Conservation (phyloP, 2,888 invertebrate genomes). For the Campoletis raptor region DNA sequence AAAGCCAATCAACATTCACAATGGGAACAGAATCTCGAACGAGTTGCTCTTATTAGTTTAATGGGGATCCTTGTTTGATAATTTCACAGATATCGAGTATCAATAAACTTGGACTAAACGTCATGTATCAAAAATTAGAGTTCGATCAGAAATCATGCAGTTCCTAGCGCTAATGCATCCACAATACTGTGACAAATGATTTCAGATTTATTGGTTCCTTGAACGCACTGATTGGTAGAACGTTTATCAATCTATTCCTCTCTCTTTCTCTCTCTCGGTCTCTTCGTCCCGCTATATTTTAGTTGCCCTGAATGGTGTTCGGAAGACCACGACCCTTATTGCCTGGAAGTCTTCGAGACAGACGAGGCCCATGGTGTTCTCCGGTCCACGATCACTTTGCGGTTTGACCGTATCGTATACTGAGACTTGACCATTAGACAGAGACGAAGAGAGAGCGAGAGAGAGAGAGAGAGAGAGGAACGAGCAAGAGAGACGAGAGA, state of each 20-base stretch:
- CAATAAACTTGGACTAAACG: not conserved
- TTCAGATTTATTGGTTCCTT: conserved; percentile 42
- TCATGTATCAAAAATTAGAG: not conserved
- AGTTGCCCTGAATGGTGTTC: not conserved
- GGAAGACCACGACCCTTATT: conserved; percentile 32
- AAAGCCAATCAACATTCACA: no score
- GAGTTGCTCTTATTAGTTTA: no score
- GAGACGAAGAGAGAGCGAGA: conserved; percentile 54
- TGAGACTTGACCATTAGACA: conserved; percentile 82
- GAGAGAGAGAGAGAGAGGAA: conserved; percentile 70
- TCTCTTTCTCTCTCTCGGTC: not conserved
- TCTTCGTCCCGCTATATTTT: not conserved
- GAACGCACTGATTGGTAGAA: conserved; percentile 45
- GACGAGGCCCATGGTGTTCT: conserved; percentile 51
- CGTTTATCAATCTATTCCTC: conserved; percentile 1
- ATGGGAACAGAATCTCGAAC: no score
- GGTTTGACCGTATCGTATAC: conserved; percentile 78
- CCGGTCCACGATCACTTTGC: conserved; percentile 80
- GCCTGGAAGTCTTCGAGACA: conserved; percentile 62
- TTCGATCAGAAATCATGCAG: not conserved
- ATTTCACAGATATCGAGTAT: not conserved
- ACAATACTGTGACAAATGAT: not conserved
- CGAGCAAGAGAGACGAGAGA: conserved; percentile 62
- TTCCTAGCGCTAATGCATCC: not conserved
- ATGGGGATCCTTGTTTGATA: no score